These are phyloP conservation scores for Anolis carolinensis DNA, from an alignment of 2,113 vertebrate species.

Conservation along the genomic window DNA sequence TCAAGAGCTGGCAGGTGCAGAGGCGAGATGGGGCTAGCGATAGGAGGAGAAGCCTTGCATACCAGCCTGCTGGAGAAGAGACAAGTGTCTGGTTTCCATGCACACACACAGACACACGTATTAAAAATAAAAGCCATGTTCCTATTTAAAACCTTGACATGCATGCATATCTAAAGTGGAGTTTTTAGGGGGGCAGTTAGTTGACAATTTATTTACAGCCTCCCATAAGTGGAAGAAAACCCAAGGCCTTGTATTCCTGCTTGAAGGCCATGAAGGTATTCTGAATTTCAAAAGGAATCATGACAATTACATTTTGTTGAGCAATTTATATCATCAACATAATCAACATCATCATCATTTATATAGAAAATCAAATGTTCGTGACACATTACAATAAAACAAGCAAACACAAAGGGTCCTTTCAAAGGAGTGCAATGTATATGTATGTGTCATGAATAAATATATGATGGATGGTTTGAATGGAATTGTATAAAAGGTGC, in stretches of 20 bases:
- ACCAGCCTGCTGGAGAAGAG: neutral
- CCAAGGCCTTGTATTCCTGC: neutral
- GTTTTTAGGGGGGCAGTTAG: neutral
- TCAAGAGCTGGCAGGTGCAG: slow-evolving; percentile 66
- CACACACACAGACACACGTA: neutral
- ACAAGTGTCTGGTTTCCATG: slow-evolving; percentile 44
- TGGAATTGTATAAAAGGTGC: too few species aligned
- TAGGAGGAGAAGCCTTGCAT: slow-evolving; percentile 40
- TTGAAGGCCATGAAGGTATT: neutral
- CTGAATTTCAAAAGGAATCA: neutral
- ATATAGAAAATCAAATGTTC: too few species aligned
- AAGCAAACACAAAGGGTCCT: too few species aligned
- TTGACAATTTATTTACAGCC: neutral
- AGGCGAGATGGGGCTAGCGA: neutral
- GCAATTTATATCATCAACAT: neutral
- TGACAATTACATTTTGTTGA: neutral
- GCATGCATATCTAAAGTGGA: neutral
- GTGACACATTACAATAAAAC: too few species aligned
- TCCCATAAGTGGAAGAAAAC: neutral
- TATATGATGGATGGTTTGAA: too few species aligned
- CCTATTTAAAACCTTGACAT: slow-evolving; percentile 33
- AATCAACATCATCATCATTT: too few species aligned
- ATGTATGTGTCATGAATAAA: too few species aligned
- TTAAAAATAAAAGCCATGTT: neutral
- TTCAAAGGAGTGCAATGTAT: too few species aligned